Conservation (phyloP, 2,797 vertebrate species). For the Sebastes variabilis region DNA sequence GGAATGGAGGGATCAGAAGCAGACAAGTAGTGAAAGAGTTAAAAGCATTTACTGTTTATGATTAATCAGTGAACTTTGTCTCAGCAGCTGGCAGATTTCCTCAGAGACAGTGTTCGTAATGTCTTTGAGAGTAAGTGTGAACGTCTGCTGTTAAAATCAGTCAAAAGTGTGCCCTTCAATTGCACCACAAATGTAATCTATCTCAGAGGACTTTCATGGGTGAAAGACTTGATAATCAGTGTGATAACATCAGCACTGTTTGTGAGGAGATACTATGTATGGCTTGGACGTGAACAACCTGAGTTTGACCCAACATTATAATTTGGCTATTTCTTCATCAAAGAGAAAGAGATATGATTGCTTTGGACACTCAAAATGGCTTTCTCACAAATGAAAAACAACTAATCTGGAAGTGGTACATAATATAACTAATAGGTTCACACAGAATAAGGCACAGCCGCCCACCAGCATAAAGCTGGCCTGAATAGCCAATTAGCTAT, state of each 20-base stretch:
- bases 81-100: background rate
- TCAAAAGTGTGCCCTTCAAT: background rate
- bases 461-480: background rate
- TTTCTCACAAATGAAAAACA: background rate
- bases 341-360: background rate
- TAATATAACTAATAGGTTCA: background rate
- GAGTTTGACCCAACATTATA: background rate
- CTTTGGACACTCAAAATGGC: background rate
- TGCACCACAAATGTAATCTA: background rate
- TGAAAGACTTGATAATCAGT: background rate
- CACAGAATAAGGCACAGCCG: background rate
- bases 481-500: background rate
- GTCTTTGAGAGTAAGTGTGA: constrained; percentile 1
- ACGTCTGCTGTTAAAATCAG: constrained; percentile 9
- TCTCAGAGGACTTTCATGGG: background rate
- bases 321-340: background rate
- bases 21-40: background rate
- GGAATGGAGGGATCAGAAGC: background rate
- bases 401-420: background rate
- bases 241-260: background rate
- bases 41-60: background rate
- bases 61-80: constrained; percentile 6
- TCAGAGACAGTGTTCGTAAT: background rate
- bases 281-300: no score
- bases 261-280: background rate